Base-by-base conservation (phyloP, 2,113 vertebrate species). In the Orthonyx spaldingii region DNA sequence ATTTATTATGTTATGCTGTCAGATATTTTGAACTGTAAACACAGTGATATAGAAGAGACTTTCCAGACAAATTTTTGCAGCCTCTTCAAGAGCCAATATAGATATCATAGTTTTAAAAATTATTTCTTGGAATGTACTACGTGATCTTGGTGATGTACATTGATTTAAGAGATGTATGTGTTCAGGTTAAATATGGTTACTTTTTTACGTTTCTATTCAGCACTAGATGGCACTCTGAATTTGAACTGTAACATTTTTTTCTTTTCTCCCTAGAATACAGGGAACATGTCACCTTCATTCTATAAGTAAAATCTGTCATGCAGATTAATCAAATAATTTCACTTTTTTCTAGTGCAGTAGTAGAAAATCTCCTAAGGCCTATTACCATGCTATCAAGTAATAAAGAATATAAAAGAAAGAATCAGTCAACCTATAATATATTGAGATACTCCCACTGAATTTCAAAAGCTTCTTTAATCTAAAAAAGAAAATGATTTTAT, bases 221-320 rank as follows among this genome's bases (percentile, higher is more conserved):
- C 98, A 97, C 97, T 98, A 98, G 98, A 97, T 98, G 97, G 97
- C 97, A 96, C 94, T 98, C 93, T 95, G 93, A 96, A 97, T 95
- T 97, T 97, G 96, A 95, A 90, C 61, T 90, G 60, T 60, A 52
- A 47, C 61, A 14, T 9, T 32, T 52, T 69, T 95, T 85, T 16
- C 18, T 77, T 78, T 78, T 86, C 41, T 81, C 41, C 49, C 71
- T 77, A 79, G 32, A 76, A 85, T 82, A 39, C 5, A 69, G 10
- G 61, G 37, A 56, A 35, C 21, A 35, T 10, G 53, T 55, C 77
- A 78, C 37, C 64, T 95, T 52, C 91, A 15, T 92, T 97, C 71
- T 88, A 66, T 88, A 93, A 96, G 93, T 50, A 92, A 96, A 95
- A 96, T 78, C 53, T 1, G 1, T 69, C 56, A 75, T 69, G 61